Evolutionary conservation across 2,797 vertebrate genomes (phyloP), one percentile per base, ranked within the genome.

Genomic region (Coregonus ussuriensis): DNA sequence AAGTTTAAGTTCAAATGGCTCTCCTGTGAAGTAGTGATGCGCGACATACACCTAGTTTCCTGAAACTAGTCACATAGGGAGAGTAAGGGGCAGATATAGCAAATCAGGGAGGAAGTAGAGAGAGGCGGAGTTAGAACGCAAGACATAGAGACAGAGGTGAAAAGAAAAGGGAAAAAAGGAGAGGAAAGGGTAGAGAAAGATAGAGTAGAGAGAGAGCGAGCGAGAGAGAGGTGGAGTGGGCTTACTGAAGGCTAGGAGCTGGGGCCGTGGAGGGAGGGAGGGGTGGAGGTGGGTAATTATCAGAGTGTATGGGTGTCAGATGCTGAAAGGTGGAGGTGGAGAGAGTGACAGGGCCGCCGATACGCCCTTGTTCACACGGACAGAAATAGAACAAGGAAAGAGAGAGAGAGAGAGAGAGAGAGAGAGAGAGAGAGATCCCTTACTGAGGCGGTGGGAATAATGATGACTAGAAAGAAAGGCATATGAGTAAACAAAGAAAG

Each of bases 361-460:
- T 52, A 51, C 29, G 70, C 41, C 70, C 67, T 25, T 25, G 70
- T 52, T 41, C 29, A 47, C 56, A 31, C 2, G 15, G 33, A 11
- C 29, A 25, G 31, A 29, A 70, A 74, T 54, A 15, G 5, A 33
- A n/a, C 21, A 13, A 59, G 31, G 14, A 37, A 4, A n/a, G 31
- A 37, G 31, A n/a, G 2, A 3, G 31, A 35, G 6, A n/a, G 25
- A 16, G 29, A 18, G 68, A 83, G 16, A 84, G 74, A 75, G 53
- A 76, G 35, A 74, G 71, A 81, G 59, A 53, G 67, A 71, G 47
- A 65, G 72, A 66, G 74, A 82, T 89, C 83, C 85, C 81, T 77
- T 90, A 90, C 92, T 86, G 79, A 91, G 91, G 41, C 6, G 41
- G 41, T 41, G 41, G 88, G 91, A 94, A 92, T 92, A 93, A 75